Conservation (phyloP, 2,797 vertebrate species). For the Onychomys leucogaster region DNA sequence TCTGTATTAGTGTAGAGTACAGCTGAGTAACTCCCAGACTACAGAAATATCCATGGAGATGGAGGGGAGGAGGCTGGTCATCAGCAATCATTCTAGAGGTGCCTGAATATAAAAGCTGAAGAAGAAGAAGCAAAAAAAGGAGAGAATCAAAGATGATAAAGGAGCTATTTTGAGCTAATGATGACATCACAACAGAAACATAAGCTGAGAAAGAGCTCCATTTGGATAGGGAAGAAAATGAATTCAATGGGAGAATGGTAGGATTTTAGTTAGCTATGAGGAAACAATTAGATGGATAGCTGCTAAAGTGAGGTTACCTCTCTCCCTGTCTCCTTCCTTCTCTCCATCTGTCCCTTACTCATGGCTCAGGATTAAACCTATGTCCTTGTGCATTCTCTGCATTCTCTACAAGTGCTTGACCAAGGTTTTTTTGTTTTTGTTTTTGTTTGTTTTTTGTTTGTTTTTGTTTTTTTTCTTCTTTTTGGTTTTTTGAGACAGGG, state of each 20-base stretch:
- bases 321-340: rapidly evolving
- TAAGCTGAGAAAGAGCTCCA: background rate
- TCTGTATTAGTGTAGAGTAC: background rate
- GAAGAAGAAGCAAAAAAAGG: background rate
- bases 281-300: background rate
- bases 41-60: background rate
- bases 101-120: background rate
- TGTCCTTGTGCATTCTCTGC: background rate
- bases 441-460: too few species aligned
- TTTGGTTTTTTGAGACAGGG: too few species aligned
- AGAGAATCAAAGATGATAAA: conserved; percentile 14
- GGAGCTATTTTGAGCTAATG: conserved; percentile 36
- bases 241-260: background rate
- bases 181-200: conserved; percentile 21
- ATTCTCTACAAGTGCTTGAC: background rate
- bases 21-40: background rate
- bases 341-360: too few species aligned
- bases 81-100: background rate
- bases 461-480: background rate
- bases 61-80: background rate
- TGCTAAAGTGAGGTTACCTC: background rate
- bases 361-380: background rate
- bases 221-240: background rate
- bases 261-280: background rate
- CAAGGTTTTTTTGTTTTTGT: background rate